Conservation (phyloP, 2,888 invertebrate genomes). For the Tridacna crocea region DNA sequence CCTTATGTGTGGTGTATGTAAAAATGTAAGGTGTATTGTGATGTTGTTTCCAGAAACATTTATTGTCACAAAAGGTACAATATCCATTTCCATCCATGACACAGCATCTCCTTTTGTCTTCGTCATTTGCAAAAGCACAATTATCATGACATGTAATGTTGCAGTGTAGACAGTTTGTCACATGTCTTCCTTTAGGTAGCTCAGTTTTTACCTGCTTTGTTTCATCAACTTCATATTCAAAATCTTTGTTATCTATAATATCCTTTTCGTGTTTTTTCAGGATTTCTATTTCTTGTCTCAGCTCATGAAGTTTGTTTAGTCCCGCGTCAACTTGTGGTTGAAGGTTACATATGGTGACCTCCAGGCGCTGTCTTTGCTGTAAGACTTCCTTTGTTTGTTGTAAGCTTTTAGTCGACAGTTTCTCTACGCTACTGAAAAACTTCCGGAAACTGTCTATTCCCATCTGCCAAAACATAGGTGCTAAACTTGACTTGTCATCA, state of each 20-base stretch:
- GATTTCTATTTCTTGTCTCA: conserved; percentile 40
- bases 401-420: conserved; percentile 56
- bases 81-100: conserved; percentile 49
- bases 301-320: conserved; percentile 33
- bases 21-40: conserved; percentile 49
- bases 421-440: conserved; percentile 50
- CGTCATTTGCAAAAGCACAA: conserved; percentile 45
- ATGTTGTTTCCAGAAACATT: conserved; percentile 55
- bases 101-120: conserved; percentile 40
- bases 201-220: conserved; percentile 37
- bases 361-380: conserved; percentile 53
- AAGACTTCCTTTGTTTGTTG: conserved; percentile 62
- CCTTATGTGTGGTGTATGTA: conserved; percentile 18
- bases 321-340: conserved; percentile 44
- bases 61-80: conserved; percentile 39
- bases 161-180: conserved; percentile 57
- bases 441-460: conserved; percentile 54
- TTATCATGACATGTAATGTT: conserved; percentile 49
- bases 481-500: conserved; percentile 33
- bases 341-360: conserved; percentile 48
- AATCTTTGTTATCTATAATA: conserved; percentile 49
- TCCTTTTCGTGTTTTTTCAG: conserved; percentile 43
- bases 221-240: conserved; percentile 47
- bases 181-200: conserved; percentile 44
- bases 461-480: conserved; percentile 62